Percentiles rank a stretch among this genome's conserved stretches.
Conservation (phyloP, 2,888 invertebrate species). For the Alsophila aescularia region DNA sequence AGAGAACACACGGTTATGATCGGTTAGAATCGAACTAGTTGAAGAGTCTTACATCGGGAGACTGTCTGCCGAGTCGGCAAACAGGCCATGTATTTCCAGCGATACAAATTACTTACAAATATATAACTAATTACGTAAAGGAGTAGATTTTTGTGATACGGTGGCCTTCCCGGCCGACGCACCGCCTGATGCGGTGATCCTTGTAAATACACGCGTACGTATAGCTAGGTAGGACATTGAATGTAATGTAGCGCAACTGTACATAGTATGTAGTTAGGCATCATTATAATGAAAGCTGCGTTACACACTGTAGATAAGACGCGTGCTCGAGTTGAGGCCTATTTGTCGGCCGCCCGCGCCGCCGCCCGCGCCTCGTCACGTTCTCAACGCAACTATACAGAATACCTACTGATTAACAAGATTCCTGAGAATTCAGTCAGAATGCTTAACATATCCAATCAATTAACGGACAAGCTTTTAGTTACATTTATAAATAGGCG, state of each 20-base stretch:
- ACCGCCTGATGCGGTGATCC: not conserved
- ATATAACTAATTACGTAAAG: constrained; percentile 6
- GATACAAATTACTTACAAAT: not conserved
- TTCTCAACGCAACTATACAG: not conserved
- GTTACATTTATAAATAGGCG: not conserved
- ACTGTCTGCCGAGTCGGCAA: not conserved
- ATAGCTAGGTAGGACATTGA: constrained; percentile 15
- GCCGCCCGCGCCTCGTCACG: not conserved
- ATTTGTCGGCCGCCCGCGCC: not conserved
- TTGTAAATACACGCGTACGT: constrained; percentile 42
- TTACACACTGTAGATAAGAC: constrained; percentile 23
- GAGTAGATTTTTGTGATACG: constrained; percentile 15
- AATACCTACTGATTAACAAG: constrained; percentile 6
- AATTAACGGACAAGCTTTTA: constrained; percentile 10
- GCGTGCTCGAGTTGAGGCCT: not conserved
- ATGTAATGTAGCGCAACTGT: constrained; percentile 26
- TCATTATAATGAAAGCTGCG: constrained; percentile 16
- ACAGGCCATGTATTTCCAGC: not conserved
- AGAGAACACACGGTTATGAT: not conserved
- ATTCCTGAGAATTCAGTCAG: constrained; percentile 1
- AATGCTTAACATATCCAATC: constrained; percentile 7
- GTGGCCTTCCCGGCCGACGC: constrained; percentile 4
- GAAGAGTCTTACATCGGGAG: not conserved
- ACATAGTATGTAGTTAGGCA: constrained; percentile 30
- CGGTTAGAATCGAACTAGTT: not conserved